Evolutionary conservation across 2,888 invertebrate genomes (phyloP), one percentile per base, ranked within the genome.

Genomic region (Pseudeuparius sepicola): DNA sequence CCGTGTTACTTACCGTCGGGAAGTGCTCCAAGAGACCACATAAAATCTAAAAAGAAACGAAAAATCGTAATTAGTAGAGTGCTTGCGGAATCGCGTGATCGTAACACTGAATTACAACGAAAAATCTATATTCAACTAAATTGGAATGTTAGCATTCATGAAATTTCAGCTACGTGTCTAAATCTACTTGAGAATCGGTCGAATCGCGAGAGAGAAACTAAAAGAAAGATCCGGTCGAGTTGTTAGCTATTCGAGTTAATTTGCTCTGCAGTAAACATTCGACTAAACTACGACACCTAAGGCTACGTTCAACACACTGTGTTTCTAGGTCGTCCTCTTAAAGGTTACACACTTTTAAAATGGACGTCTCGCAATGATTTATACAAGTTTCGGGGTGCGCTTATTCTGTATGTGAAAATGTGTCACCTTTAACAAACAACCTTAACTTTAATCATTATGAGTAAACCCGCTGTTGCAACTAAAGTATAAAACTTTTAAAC

Each of bases 21-120:
- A 75, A 90, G 82, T 75, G 88, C 87, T 78, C 89, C 90, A 81
- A 90, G 81, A 71, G 89, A 89, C 90, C 90, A 90, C 88, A 90
- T 89, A 81, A 90, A 89, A 86, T 90, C 90, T 90, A 84, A 73
- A 84, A 74, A 43, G 36, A 73, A 71, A 53, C 50, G 56, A 59
- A 61, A 60, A 56, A 55, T 43, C 43, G 48, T 48, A 40, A 55
- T 56, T 57, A 59, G 57, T 57, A 43, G n/a, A n/a, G n/a, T n/a
- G n/a, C n/a, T n/a, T n/a, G n/a, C n/a, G n/a, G n/a, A n/a, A n/a
- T n/a, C n/a, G n/a, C n/a, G n/a, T n/a, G n/a, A n/a, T n/a, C n/a
- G n/a, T n/a, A n/a, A n/a, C n/a, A n/a, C n/a, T n/a, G n/a, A n/a
- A n/a, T n/a, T n/a, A n/a, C n/a, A n/a, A n/a, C n/a, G n/a, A n/a